Evolutionary conservation across 2,797 vertebrate genomes (phyloP).

Genomic region (Oreochromis grahami): DNA sequence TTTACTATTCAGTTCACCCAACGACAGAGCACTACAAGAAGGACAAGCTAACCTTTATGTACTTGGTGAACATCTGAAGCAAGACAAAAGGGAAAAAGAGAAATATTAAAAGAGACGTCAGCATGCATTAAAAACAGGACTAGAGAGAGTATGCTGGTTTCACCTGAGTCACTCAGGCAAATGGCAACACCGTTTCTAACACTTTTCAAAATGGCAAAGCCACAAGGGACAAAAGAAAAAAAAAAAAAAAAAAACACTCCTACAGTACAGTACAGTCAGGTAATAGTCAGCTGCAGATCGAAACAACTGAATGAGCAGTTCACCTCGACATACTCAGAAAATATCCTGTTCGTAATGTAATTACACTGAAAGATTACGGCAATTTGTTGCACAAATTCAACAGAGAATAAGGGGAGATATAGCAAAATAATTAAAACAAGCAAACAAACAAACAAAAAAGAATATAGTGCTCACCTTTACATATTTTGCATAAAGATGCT

Average conservation of each 20-base stretch:
- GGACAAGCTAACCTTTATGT: slow-evolving; percentile 95
- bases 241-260: too few species aligned
- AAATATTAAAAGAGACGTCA: slow-evolving; percentile 32
- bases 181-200: not conserved
- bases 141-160: not conserved
- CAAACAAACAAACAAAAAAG: not conserved
- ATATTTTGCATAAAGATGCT: slow-evolving; percentile 98
- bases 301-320: not conserved
- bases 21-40: slow-evolving; percentile 63
- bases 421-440: not conserved
- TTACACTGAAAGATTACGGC: not conserved
- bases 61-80: slow-evolving; percentile 99
- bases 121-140: slow-evolving; percentile 45
- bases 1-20: slow-evolving; percentile 14
- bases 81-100: slow-evolving; percentile 37
- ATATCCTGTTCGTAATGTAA: not conserved
- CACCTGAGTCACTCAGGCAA: not conserved
- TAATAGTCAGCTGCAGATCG: not conserved
- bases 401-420: not conserved
- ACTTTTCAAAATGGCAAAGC: not conserved
- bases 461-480: slow-evolving; percentile 83
- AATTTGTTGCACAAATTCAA: not conserved
- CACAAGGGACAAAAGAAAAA: not conserved
- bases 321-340: not conserved
- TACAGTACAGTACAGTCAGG: not conserved